Evolutionary conservation across 2,113 vertebrate genomes (phyloP), one percentile per base, ranked within the genome.

Genomic region (Tyto alba): DNA sequence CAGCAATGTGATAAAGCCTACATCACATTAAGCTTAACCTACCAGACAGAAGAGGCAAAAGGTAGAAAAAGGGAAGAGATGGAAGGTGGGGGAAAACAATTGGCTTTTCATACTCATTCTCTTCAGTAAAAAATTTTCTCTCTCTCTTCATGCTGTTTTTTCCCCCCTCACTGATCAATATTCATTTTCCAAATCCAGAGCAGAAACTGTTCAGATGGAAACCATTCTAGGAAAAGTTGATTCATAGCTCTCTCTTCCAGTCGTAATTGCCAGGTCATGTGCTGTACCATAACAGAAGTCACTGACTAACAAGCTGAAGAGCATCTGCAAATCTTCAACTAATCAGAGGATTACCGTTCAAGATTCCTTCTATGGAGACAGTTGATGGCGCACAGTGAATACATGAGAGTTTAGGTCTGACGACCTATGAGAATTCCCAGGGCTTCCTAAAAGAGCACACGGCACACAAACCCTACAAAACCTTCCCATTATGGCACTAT

Each of bases 201-300:
- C 10, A 76, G 40, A 26, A 88, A 40, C 19, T 55, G 34, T 16
- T 81, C 19, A 43, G 18, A 53, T 6, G 67, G 69, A 89, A 90
- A 40, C 2, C 48, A 68, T 36, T 50, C 19, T 3, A 80, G 67
- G 40, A 69, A 36, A 53, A 66, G 55, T 2, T 43, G 47, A 85
- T 73, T 52, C 41, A 19, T 5, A 86, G 63, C 45, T 11, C 8
- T 19, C 63, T 69, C 72, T 72, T 47, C 26, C n/a, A 74, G 55
- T 6, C 12, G 1, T 1, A 66, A 38, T 13, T 45, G 45, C 71
- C 62, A 34, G 32, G 27, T 40, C 72, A 86, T 0, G 0, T 30
- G 79, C 72, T 5, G 0, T 11, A 29, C 59, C 7, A 0, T 2
- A 71, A 56, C 0, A 78, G 30, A 59, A 85, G 40, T 8, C 57